A percentile compares a stretch with the other conserved stretches of the same genome.
These are phyloP conservation scores for Istiophorus platypterus DNA, from an alignment of 2,113 vertebrate species.

Conservation along the genomic window DNA sequence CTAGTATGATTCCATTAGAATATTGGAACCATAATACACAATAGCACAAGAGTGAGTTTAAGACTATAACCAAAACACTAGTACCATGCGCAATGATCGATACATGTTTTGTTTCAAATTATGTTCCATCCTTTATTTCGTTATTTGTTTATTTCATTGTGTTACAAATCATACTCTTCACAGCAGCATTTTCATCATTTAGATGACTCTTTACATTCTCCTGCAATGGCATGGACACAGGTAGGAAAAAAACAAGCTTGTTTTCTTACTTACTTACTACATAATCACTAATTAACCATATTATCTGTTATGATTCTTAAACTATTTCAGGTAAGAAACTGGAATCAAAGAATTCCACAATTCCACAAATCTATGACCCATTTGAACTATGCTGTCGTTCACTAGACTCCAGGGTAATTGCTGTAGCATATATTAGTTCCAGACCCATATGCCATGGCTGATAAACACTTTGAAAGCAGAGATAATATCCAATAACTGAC, in stretches of 20 bases:
- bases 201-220: no score
- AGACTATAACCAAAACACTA: background rate
- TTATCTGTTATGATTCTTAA: conserved; percentile 1
- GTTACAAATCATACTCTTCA: no score
- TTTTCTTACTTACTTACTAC: no score
- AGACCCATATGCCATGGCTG: conserved; percentile 15
- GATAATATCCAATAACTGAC: conserved; percentile 12
- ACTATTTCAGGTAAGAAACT: background rate
- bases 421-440: conserved; percentile 21
- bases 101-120: no score
- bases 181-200: no score
- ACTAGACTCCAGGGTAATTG: conserved; percentile 52
- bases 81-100: background rate
- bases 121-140: no score
- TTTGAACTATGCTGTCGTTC: conserved; percentile 2
- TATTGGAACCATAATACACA: conserved; percentile 45
- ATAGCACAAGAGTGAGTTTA: conserved; percentile 14
- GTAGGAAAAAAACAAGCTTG: no score
- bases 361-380: background rate
- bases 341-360: conserved; percentile 1
- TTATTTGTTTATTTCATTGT: no score
- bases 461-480: conserved; percentile 2
- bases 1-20: conserved; percentile 51
- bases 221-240: no score
- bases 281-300: conserved; percentile 7